Evolutionary conservation across 2,888 invertebrate species (phyloP).

Genomic region (Ennomos erosarius): DNA sequence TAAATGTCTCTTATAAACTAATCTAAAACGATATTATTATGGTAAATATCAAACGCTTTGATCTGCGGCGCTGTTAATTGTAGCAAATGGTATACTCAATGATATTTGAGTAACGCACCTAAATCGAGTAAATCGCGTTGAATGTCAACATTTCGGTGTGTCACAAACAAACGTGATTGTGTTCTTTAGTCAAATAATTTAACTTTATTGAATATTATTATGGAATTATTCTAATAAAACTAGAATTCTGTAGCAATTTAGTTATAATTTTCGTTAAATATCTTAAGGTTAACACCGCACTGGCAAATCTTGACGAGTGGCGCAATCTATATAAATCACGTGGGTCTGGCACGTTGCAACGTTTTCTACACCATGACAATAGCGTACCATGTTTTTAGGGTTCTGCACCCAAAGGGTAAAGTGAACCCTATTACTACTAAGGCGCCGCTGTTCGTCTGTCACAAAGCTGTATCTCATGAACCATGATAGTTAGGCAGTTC

Average conservation of each 20-base stretch:
- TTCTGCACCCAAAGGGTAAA: no score
- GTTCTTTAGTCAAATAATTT: constrained; percentile 6
- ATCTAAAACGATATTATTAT: constrained; percentile 1
- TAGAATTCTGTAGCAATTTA: not conserved
- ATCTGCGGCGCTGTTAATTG: constrained; percentile 15
- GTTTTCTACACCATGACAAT: no score
- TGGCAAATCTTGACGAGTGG: no score
- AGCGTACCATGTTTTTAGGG: no score
- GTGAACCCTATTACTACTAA: no score
- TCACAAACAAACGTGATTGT: constrained; percentile 13
- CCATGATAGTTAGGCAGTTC: no score
- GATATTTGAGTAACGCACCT: constrained; percentile 18
- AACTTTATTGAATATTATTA: not conserved
- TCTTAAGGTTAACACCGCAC: no score
- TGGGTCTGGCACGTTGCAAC: no score
- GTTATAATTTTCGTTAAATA: no score
- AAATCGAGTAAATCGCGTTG: constrained; percentile 9
- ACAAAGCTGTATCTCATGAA: no score
- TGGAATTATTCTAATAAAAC: not conserved
- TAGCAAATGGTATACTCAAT: constrained; percentile 9
- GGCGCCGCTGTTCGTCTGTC: no score
- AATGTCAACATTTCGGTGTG: constrained; percentile 11
- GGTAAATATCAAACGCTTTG: constrained; percentile 7
- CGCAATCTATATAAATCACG: no score
- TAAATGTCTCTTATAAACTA: constrained; percentile 8